These are phyloP conservation scores for Fragum sueziense DNA, from an alignment of 2,888 invertebrate species.

Conservation along the genomic window DNA sequence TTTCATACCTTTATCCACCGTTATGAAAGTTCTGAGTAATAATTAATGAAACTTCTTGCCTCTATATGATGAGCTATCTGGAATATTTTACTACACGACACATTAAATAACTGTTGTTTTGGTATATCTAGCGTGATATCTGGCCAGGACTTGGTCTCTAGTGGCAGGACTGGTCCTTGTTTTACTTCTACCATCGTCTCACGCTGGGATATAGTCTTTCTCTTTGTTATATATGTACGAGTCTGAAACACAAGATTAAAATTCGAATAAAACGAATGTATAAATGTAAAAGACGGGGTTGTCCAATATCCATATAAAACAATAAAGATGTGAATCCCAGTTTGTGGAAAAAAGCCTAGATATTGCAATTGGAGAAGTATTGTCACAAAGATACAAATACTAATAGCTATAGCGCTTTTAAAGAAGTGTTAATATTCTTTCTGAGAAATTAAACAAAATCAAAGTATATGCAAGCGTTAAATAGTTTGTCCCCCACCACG, in stretches of 20 bases:
- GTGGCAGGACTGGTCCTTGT: conserved; percentile 22
- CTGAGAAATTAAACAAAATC: too few species aligned
- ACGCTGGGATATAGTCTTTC: conserved; percentile 32
- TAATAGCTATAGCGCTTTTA: too few species aligned
- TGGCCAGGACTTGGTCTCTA: conserved; percentile 24
- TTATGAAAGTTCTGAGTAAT: too few species aligned
- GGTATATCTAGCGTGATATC: conserved; percentile 40
- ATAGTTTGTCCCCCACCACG: too few species aligned
- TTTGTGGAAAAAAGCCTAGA: too few species aligned
- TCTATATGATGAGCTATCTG: conserved; percentile 38
- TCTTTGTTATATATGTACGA: conserved; percentile 35
- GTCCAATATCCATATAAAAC: neutral
- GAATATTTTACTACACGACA: conserved; percentile 40
- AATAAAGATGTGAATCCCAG: too few species aligned
- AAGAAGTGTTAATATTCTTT: too few species aligned
- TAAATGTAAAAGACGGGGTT: neutral
- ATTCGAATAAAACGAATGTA: neutral
- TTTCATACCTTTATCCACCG: too few species aligned
- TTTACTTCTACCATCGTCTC: conserved; percentile 32
- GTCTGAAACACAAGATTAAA: conserved; percentile 21
- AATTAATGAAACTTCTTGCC: conserved; percentile 13
- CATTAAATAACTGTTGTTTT: conserved; percentile 45
- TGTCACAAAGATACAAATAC: too few species aligned
- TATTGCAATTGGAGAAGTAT: too few species aligned
- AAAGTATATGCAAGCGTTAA: too few species aligned